Evolutionary conservation across 2,113 vertebrate genomes (phyloP).

Genomic region (Xerus inauris): DNA sequence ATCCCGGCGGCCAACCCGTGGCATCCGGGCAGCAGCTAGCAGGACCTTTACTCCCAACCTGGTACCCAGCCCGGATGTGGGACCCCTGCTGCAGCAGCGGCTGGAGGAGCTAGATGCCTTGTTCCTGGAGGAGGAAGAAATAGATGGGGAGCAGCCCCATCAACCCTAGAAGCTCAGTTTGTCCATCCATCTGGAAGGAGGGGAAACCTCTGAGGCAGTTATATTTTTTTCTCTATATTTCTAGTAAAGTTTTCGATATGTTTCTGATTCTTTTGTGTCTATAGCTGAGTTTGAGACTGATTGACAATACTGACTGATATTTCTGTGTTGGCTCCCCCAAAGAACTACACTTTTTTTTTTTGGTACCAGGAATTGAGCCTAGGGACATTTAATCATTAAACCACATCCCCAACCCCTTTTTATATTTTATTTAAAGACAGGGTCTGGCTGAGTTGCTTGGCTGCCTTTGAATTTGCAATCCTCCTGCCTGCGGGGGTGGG

Average conservation of each 20-base stretch:
- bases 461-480: too few species aligned
- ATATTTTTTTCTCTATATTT: slow-evolving; percentile 76
- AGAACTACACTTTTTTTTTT: not conserved
- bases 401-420: too few species aligned
- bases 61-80: slow-evolving; percentile 73
- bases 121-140: slow-evolving; percentile 77
- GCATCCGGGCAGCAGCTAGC: slow-evolving; percentile 69
- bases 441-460: too few species aligned
- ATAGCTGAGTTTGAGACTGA: not conserved
- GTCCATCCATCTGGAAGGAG: not conserved
- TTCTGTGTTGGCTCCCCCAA: not conserved
- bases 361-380: too few species aligned
- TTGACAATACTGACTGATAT: not conserved
- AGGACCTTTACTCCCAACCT: slow-evolving; percentile 83
- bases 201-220: slow-evolving; percentile 33
- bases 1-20: slow-evolving; percentile 87
- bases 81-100: slow-evolving; percentile 73
- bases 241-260: slow-evolving; percentile 81
- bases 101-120: slow-evolving; percentile 88
- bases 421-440: too few species aligned
- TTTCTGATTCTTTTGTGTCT: slow-evolving; percentile 72
- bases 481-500: too few species aligned
- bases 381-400: too few species aligned
- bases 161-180: slow-evolving; percentile 34
- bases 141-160: slow-evolving; percentile 8